Evolutionary conservation across 2,797 vertebrate species (phyloP), one percentile per base, ranked within the genome.

Genomic region (Notoglanidium macrostoma): DNA sequence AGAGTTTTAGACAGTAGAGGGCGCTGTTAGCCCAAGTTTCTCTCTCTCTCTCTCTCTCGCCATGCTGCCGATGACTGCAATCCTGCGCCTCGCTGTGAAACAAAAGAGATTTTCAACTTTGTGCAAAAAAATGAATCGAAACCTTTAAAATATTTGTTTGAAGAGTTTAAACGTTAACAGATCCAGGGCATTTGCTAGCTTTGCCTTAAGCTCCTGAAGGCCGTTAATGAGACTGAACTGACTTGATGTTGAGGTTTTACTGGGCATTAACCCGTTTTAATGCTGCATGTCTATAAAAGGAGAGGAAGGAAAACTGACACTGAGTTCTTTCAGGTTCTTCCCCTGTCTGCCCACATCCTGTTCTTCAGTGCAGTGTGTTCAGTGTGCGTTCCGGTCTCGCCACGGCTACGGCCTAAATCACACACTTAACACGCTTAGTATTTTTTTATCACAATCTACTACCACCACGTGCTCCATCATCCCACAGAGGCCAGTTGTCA

Each of bases 271-370:
- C 12, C 23, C 65, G 59, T n/a, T 65, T 81, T 46, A 17, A 17
- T 65, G 57, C 59, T 63, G 12, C 3, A 82, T 82, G 79, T 63
- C 79, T 82, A 82, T 82, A 82, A 65, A 82, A 82, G 79, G 79
- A 79, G 77, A 79, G 77, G 77, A 79, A 79, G 77, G 59, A 63
- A 63, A 61, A 23, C 78, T 63, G 21, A 61, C 78, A 61, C 32
- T 4, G 55, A 46, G 40, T 63, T 46, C 57, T 61, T 81, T 81
- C 26, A 63, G 21, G 23, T 82, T 49, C 78, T 61, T 40, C 35
- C 85, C 35, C 65, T 46, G 49, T 65, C 55, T 68, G 26, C 67
- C 86, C 86, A 87, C 86, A 87, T 87, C 80, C 86, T 87, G 80
- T 78, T 83, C 55, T 83, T 61, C 17, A 83, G 55, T 51, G 78